phyloP scores from a whole-genome alignment of 1,140 invertebrate genomes.

The Cydia pomonella region DNA sequence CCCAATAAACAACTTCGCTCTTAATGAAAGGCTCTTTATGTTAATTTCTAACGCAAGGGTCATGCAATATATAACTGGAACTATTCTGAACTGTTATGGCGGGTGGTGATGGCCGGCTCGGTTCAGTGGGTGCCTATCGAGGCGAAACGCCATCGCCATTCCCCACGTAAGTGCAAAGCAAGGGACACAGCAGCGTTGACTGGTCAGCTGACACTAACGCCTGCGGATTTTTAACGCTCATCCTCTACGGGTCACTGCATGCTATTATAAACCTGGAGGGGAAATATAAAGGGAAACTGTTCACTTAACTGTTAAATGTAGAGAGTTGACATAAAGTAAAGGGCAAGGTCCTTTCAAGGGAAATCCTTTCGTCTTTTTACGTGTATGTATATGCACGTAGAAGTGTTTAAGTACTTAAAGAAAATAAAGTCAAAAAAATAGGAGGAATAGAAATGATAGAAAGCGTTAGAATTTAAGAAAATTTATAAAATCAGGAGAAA shows the following conservation, averaged over 20 bases:
- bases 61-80: constrained; percentile 38
- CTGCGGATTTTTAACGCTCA: constrained; percentile 10
- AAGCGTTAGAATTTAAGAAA: no score
- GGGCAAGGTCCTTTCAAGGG: constrained; percentile 38
- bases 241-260: not conserved
- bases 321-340: not conserved
- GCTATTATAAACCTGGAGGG: constrained; percentile 14
- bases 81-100: constrained; percentile 40
- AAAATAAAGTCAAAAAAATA: no score
- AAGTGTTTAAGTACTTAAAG: no score
- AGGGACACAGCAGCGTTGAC: constrained; percentile 43
- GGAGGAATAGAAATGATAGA: no score
- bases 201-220: constrained; percentile 1
- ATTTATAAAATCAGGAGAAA: no score
- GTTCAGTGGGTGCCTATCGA: constrained; percentile 54
- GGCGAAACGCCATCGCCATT: constrained; percentile 44
- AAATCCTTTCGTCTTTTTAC: constrained; percentile 3
- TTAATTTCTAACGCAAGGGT: constrained; percentile 33
- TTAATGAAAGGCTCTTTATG: constrained; percentile 31
- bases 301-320: not conserved
- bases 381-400: not conserved
- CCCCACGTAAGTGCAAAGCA: constrained; percentile 60
- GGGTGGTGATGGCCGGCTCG: constrained; percentile 40
- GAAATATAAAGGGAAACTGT: constrained; percentile 12
- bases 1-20: constrained; percentile 25